Evolutionary conservation across 2,797 vertebrate genomes (phyloP), one percentile per base, ranked within the genome.

Genomic region (Choloepus didactylus): DNA sequence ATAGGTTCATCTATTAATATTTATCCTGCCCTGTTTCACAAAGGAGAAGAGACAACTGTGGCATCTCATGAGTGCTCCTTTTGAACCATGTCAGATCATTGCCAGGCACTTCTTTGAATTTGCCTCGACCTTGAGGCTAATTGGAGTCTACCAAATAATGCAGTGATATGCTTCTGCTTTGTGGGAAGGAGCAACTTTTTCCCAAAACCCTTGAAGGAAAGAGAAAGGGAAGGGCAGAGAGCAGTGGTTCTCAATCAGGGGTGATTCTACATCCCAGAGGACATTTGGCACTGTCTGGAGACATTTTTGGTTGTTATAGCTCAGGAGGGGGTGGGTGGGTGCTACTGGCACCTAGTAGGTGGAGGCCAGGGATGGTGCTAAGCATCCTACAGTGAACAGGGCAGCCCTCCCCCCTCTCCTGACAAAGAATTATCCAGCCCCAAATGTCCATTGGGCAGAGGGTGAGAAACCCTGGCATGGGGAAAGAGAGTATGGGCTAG

Each of bases 251-350:
- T 83, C 51, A 35, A 2, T 9, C 9, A 3, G 18, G 25, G 25
- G 4, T 59, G n/a, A 67, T 6, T 35, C 25, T 38, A 7, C 10
- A 19, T 19, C 64, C 9, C 49, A 49, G 23, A 46, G 56, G 54
- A 70, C 3, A n/a, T 31, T 77, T 80, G 19, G 27, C 6, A 11
- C 19, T 23, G 49, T 7, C 11, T 69, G 21, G 21, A 46, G 38
- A 21, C 7, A 4, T 49, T 70, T 4, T 9, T 12, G 29, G 3
- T 60, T 60, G 15, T 56, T 59, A 73, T 6, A 23, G 23, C 3
- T 31, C 16, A 6, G 25, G 2, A 44, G 2, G 2, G 2, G 0
- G 4, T 31, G 27, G n/a, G 10, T 29, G n/a, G 49, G 3, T 73
- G 16, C 25, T 46, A 23, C 9, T 67, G 41, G 3, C 6, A 54